Evolutionary conservation across 2,888 invertebrate genomes (phyloP).

Genomic region (Nebria brevicollis): DNA sequence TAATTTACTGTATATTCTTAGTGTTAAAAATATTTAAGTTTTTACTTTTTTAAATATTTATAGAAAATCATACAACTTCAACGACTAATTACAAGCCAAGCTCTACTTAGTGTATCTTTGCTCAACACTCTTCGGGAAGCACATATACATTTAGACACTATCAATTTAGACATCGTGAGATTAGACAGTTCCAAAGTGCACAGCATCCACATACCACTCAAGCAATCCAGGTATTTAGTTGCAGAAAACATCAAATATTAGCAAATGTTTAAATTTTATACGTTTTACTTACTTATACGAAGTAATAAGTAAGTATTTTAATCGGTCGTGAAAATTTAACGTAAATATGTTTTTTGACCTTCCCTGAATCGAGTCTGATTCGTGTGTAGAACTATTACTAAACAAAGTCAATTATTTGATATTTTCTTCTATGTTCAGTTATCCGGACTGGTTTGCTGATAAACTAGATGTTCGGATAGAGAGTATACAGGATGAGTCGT

Average conservation of each 20-base stretch:
- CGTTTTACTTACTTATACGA: too few species aligned
- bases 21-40: too few species aligned
- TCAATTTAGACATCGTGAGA: conserved; percentile 59
- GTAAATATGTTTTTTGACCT: too few species aligned
- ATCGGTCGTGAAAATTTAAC: too few species aligned
- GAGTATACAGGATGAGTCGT: conserved; percentile 45
- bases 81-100: conserved; percentile 59
- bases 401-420: not conserved
- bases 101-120: conserved; percentile 60
- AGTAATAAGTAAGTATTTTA: too few species aligned
- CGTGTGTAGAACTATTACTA: not conserved
- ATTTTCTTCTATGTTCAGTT: conserved; percentile 54
- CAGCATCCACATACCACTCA: conserved; percentile 57
- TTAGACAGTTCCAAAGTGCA: conserved; percentile 54
- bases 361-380: too few species aligned
- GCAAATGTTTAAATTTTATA: not conserved
- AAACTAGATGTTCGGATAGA: conserved; percentile 59
- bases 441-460: conserved; percentile 63
- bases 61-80: conserved; percentile 61
- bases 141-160: conserved; percentile 57
- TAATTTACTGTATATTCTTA: too few species aligned
- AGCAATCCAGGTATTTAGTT: conserved; percentile 56
- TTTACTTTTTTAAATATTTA: conserved; percentile 37
- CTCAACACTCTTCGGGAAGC: conserved; percentile 54
- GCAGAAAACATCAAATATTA: not conserved